Conservation (phyloP, 1,140 invertebrate species). For the Drosophila kurseongensis region DNA sequence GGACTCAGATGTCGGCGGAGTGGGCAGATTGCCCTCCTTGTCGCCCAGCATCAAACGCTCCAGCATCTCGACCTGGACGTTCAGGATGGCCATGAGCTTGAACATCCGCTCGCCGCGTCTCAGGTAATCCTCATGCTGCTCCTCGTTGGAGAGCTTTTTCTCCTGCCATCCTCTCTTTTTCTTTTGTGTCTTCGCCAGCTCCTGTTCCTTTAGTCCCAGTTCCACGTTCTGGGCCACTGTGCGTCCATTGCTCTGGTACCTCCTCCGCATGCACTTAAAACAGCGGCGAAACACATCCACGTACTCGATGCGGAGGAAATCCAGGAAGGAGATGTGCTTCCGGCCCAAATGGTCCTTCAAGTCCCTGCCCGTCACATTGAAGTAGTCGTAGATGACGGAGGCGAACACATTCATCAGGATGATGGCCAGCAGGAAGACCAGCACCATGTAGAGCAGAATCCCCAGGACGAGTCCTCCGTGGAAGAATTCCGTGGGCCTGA, state of each 20-base stretch:
- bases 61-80: constrained; percentile 42
- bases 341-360: background rate
- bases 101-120: constrained; percentile 7
- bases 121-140: constrained; percentile 17
- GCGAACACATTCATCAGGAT: constrained; percentile 68
- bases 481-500: constrained; percentile 32
- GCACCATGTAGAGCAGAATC: constrained; percentile 40
- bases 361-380: constrained; percentile 15
- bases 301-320: constrained; percentile 64
- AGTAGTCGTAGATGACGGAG: constrained; percentile 55
- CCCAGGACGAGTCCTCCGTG: constrained; percentile 49
- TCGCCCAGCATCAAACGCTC: constrained; percentile 35
- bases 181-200: too few relatives aligned
- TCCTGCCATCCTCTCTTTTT: too few relatives aligned
- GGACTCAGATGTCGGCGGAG: background rate
- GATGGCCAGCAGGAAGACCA: constrained; percentile 54
- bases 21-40: constrained; percentile 13
- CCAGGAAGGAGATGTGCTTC: constrained; percentile 37
- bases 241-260: constrained; percentile 18
- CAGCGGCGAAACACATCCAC: background rate
- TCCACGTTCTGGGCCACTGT: constrained; percentile 56
- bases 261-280: background rate
- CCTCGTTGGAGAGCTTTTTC: background rate
- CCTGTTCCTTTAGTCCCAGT: background rate
- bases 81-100: constrained; percentile 25